Evolutionary conservation across 2,888 invertebrate species (phyloP).

Genomic region (Gymnosoma rotundatum): DNA sequence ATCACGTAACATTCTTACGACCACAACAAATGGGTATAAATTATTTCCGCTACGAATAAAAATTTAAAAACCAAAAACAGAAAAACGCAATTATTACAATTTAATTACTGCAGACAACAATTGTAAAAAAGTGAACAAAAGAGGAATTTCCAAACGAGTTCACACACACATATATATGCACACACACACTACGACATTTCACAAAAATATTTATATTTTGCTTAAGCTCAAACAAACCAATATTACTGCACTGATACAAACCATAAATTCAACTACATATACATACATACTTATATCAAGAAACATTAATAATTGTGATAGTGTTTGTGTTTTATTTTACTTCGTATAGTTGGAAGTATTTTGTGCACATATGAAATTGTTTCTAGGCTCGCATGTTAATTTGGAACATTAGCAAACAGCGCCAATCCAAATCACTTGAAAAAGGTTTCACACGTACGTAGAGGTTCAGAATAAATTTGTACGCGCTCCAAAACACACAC

Average conservation of each 20-base stretch:
- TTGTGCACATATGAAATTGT: conserved; percentile 50
- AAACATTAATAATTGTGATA: not conserved
- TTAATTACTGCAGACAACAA: conserved; percentile 71
- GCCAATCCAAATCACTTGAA: conserved; percentile 61
- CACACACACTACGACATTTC: not conserved
- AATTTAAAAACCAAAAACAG: conserved; percentile 19
- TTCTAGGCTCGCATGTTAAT: conserved; percentile 68
- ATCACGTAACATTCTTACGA: conserved; percentile 48
- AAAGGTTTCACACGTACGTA: conserved; percentile 62
- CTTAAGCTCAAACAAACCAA: conserved; percentile 11
- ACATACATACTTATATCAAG: not conserved
- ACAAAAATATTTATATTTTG: conserved; percentile 14
- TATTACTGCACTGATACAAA: not conserved
- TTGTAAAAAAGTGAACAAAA: conserved; percentile 45
- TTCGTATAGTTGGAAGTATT: conserved; percentile 10
- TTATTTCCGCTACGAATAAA: conserved; percentile 41
- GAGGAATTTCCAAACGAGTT: conserved; percentile 51
- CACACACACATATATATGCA: conserved; percentile 30
- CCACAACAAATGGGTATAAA: conserved; percentile 15
- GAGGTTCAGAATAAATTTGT: conserved; percentile 28
- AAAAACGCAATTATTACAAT: conserved; percentile 68
- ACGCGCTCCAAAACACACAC: conserved; percentile 4
- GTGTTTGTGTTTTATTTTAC: conserved; percentile 2
- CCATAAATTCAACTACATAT: not conserved
- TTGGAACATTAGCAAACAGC: conserved; percentile 72